Evolutionary conservation across 1,140 invertebrate genomes (phyloP).

Genomic region (Eupeodes corollae): DNA sequence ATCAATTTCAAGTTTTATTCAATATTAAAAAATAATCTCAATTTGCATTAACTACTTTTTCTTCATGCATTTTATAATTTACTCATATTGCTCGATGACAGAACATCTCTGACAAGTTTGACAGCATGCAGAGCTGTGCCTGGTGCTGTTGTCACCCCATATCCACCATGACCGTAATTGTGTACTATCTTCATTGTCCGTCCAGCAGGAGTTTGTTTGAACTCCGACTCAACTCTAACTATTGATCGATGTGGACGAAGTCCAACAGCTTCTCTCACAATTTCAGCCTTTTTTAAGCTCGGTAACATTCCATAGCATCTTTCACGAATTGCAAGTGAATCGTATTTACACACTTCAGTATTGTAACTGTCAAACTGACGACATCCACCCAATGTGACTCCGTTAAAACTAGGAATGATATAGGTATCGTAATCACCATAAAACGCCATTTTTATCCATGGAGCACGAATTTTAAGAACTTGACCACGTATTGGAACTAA

Average conservation of each 20-base stretch:
- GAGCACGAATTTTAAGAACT: constrained; percentile 72
- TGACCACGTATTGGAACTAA: constrained; percentile 82
- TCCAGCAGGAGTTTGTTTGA: constrained; percentile 25
- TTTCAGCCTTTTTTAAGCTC: constrained; percentile 49
- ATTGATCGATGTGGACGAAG: constrained; percentile 65
- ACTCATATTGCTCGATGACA: constrained; percentile 39
- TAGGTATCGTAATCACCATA: constrained; percentile 77
- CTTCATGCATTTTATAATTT: constrained; percentile 37
- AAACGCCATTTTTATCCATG: constrained; percentile 81
- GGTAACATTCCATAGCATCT: constrained; percentile 62
- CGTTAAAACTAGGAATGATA: constrained; percentile 64
- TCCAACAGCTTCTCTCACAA: constrained; percentile 58
- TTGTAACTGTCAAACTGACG: constrained; percentile 70
- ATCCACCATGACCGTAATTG: constrained; percentile 88
- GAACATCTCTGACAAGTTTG: constrained; percentile 48
- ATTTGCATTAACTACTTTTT: too few species aligned
- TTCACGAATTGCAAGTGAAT: constrained; percentile 60
- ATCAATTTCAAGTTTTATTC: too few species aligned
- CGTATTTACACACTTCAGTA: constrained; percentile 52
- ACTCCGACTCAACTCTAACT: constrained; percentile 63
- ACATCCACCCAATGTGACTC: constrained; percentile 69
- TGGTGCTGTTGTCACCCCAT: constrained; percentile 77
- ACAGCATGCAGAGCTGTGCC: constrained; percentile 71
- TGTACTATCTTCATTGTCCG: constrained; percentile 59
- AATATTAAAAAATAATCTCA: too few species aligned